Evolutionary conservation across 2,888 invertebrate genomes (phyloP), one percentile per base, ranked within the genome.

Genomic region (Peribatodes rhomboidaria): DNA sequence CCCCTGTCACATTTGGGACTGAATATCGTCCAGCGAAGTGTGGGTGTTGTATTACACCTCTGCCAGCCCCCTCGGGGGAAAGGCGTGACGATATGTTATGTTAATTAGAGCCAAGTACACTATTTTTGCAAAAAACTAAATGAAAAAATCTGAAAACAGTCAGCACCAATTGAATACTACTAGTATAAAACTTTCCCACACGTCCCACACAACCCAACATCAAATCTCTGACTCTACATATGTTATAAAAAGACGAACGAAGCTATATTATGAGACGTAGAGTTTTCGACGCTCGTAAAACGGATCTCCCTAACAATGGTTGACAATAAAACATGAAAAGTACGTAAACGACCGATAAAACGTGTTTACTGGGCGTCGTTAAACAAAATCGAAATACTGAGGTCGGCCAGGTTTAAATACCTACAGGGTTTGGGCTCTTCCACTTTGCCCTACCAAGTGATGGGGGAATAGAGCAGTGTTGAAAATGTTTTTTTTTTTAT

Each of bases 331-430:
- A 90, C 88, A 86, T 85, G 87, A 85, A 89, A 90, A 90, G 87
- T 89, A 85, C 89, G 88, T 88, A 90, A 90, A 90, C 89, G 86
- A 81, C 82, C 89, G 73, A 90, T 91, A 90, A 90, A 90, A 83
- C 73, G 80, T 87, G 89, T 90, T 90, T 90, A 90, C 87, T 86
- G 84, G 79, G 75, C 70, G 82, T 79, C 83, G 80, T 87, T 85
- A 86, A 86, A 81, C 76, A 78, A 79, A 78, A 84, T 83, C 80
- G 82, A 77, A 77, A 78, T 71, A 74, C 72, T 76, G 77, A 75
- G 79, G 75, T 72, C 75, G 70, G 73, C 67, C 46, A 47, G 42
- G 35, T 50, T 37, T 50, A 20, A 35, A 35, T 35, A 35, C 50
- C 50, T 50, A 18, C 20, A 14, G 31, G 14, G n/a, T 7, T 46